Percentiles rank a stretch among this genome's conserved stretches.
Evolutionary conservation across 2,113 vertebrate genomes (phyloP).

Genomic region (Physeter macrocephalus): DNA sequence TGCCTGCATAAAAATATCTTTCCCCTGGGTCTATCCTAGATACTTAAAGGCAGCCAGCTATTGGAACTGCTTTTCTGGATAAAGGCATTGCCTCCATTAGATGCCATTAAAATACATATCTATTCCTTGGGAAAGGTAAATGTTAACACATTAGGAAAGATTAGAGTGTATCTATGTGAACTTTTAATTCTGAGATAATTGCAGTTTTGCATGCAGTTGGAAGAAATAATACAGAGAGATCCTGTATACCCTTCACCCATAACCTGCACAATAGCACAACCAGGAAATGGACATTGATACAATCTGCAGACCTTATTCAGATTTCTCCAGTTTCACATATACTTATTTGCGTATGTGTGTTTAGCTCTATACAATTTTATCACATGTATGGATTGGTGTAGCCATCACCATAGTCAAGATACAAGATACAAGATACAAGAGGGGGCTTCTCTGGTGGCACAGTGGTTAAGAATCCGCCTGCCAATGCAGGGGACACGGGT

Average conservation of each 20-base stretch:
- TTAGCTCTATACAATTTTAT: neutral
- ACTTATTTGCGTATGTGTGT: neutral
- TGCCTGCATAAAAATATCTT: slow-evolving; percentile 56
- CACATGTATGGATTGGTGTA: neutral
- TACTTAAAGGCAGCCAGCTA: slow-evolving; percentile 19
- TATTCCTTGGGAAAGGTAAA: slow-evolving; percentile 11
- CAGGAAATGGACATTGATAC: neutral
- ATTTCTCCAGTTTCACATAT: neutral
- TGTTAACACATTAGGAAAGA: neutral
- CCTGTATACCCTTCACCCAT: neutral
- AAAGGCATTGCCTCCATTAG: neutral
- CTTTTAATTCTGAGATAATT: neutral
- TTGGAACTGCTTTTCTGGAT: neutral
- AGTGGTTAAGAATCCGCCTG: too few species aligned
- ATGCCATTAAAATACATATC: neutral
- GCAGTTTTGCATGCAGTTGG: neutral
- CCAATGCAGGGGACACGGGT: too few species aligned
- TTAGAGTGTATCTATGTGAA: neutral
- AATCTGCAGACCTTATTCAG: neutral
- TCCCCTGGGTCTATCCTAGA: slow-evolving; percentile 22
- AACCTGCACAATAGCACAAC: neutral
- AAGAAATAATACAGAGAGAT: neutral
- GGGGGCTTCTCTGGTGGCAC: too few species aligned
- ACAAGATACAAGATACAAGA: too few species aligned
- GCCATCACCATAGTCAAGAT: neutral